Evolutionary conservation across 2,888 invertebrate genomes (phyloP).

Genomic region (Perizoma flavofasciatum): DNA sequence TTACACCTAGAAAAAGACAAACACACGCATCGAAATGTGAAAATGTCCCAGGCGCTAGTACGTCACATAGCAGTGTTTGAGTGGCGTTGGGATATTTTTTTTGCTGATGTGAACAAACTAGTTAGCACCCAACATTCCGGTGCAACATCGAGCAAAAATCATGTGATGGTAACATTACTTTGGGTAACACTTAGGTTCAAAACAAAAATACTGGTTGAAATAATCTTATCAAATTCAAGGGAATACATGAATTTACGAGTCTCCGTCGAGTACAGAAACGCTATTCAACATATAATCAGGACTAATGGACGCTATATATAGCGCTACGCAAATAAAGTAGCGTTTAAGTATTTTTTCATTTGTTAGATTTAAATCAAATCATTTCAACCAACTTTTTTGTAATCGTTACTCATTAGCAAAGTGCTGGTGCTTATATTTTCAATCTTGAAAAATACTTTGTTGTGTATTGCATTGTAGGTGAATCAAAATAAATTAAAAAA

Average conservation of each 20-base stretch:
- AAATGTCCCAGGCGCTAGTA: conserved; percentile 63
- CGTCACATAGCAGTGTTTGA: conserved; percentile 30
- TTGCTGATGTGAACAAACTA: conserved; percentile 36
- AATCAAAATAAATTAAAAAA: conserved; percentile 20
- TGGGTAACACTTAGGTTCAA: conserved; percentile 2
- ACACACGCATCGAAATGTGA: conserved; percentile 73
- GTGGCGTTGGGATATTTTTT: conserved; percentile 19
- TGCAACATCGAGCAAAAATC: conserved; percentile 35
- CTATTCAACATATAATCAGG: no score
- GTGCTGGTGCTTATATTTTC: conserved; percentile 30
- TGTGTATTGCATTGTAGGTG: conserved; percentile 13
- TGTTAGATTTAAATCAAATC: not conserved
- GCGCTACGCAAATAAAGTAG: not conserved
- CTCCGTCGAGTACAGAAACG: no score
- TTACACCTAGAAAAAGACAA: conserved; percentile 82
- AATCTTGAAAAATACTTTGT: conserved; percentile 21
- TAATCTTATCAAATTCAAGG: not conserved
- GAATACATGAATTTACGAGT: no score
- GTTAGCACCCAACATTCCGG: conserved; percentile 36
- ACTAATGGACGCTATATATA: no score
- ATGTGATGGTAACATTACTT: conserved; percentile 28
- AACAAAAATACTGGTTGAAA: conserved; percentile 31
- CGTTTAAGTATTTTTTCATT: not conserved
- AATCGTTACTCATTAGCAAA: conserved; percentile 19
- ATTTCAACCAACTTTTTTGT: conserved; percentile 21